Base-by-base conservation (phyloP, 1,140 invertebrate species). In the Cotesia chilonis region DNA sequence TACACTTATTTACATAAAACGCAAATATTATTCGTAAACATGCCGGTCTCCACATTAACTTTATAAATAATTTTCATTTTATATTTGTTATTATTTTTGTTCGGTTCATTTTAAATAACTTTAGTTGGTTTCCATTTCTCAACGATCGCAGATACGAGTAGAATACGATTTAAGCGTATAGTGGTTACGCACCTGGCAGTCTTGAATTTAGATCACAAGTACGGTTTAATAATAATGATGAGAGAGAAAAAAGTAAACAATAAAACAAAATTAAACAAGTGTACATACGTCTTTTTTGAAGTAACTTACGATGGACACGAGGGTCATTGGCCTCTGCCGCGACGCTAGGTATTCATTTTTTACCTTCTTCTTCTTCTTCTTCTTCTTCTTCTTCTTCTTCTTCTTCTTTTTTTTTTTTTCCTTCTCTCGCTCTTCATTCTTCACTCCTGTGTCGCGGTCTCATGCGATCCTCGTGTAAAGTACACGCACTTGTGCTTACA, bases 1-100 rank as follows among this genome's bases (percentile, higher is more conserved):
- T 68, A 68, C 66, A 68, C 41, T 68, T 41, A 68, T 68, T 54
- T 61, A 14, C 17, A 61, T 61, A 61, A 17, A 68, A 68, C 14
- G 28, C 35, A 68, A n/a, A 68, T 51, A n/a, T 37, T 37, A 47
- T 47, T 47, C 41, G 41, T 47, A 47, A 47, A 47, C 41, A 47
- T 6, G 41, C 5, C 41, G 41, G 41, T 47, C 41, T 61, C 35
- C 60, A 61, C 20, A 10, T 37, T 61, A 14, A 61, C 10, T 61
- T 61, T 5, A 20, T 61, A 7, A 12, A 37, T 12, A 4, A 61
- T 7, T 47, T 47, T 47, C 28, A 28, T 28, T 28, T 28, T 28
- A 28, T 28, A 28, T 28, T 41, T 41, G 38, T 41, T 41, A 41
- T 41, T 47, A 9, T 47, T 47, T 47, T 47, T 47, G 41, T 47